Evolutionary conservation across 2,888 invertebrate species (phyloP).

Genomic region (Tipula helvola): DNA sequence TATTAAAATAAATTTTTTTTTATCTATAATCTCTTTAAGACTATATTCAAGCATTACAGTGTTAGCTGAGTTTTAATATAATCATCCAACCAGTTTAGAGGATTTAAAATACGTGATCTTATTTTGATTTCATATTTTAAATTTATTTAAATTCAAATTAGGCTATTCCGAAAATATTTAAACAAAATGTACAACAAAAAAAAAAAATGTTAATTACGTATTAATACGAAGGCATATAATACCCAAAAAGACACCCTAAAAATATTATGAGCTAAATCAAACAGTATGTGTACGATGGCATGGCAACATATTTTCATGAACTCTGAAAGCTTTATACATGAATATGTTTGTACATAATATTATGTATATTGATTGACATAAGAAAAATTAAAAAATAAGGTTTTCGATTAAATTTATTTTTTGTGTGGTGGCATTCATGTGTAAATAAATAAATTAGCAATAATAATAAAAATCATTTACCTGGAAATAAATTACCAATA

Average conservation of each 20-base stretch:
- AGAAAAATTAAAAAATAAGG: neutral
- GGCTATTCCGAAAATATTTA: neutral
- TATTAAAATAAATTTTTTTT: neutral
- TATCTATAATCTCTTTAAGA: neutral
- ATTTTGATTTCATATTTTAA: neutral
- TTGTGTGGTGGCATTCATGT: neutral
- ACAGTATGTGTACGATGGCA: neutral
- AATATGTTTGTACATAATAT: neutral
- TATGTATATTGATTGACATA: neutral
- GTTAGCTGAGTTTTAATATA: neutral
- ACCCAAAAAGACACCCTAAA: neutral
- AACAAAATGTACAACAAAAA: neutral
- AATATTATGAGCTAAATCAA: neutral
- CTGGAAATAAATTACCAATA: conserved; percentile 40
- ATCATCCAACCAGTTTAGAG: neutral
- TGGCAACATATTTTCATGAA: neutral
- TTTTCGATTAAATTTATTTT: neutral
- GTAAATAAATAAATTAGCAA: conserved; percentile 8
- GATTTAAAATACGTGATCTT: neutral
- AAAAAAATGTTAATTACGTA: neutral
- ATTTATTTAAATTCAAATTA: neutral
- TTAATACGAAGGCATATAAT: neutral
- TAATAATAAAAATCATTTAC: conserved; percentile 25
- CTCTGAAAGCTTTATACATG: neutral
- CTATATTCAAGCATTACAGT: neutral